Evolutionary conservation across 2,888 invertebrate species (phyloP).

Genomic region (Craniophora ligustri): DNA sequence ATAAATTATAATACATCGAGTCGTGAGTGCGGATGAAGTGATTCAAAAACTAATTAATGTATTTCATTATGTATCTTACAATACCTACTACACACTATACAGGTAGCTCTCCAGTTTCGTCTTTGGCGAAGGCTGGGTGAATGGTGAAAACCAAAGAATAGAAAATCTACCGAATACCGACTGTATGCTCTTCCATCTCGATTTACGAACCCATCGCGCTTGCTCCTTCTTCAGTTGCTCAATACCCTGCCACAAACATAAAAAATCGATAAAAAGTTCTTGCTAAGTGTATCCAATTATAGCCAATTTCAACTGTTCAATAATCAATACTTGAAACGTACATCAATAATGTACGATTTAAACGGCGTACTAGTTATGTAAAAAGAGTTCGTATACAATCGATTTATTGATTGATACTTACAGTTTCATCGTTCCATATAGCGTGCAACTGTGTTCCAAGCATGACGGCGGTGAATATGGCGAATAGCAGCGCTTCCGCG

Average conservation of each 20-base stretch:
- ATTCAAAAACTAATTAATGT: constrained; percentile 28
- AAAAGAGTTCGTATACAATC: constrained; percentile 59
- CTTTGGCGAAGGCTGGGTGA: constrained; percentile 94
- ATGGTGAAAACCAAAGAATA: constrained; percentile 98
- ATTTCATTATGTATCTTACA: constrained; percentile 14
- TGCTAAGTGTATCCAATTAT: not conserved
- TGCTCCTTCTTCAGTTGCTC: constrained; percentile 99
- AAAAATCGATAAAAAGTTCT: not conserved
- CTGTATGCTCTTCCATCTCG: constrained; percentile 98
- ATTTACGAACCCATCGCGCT: constrained; percentile 97
- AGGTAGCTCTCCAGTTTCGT: constrained; percentile 94
- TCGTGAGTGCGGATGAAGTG: constrained; percentile 39
- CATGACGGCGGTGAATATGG: constrained; percentile 99
- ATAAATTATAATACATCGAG: constrained; percentile 46
- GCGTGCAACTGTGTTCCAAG: constrained; percentile 98
- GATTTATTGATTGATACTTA: constrained; percentile 72
- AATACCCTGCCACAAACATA: constrained; percentile 92
- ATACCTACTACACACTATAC: constrained; percentile 92
- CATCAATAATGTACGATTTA: not conserved
- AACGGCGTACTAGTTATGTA: not conserved
- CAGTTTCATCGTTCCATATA: constrained; percentile 99
- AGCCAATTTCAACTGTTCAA: too few relatives aligned
- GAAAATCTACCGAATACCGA: constrained; percentile 99
- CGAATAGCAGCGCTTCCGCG: constrained; percentile 98
- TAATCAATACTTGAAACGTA: too few relatives aligned